These are phyloP conservation scores for Myripristis jacobus DNA, from an alignment of 2,797 vertebrate species.

Conservation along the genomic window DNA sequence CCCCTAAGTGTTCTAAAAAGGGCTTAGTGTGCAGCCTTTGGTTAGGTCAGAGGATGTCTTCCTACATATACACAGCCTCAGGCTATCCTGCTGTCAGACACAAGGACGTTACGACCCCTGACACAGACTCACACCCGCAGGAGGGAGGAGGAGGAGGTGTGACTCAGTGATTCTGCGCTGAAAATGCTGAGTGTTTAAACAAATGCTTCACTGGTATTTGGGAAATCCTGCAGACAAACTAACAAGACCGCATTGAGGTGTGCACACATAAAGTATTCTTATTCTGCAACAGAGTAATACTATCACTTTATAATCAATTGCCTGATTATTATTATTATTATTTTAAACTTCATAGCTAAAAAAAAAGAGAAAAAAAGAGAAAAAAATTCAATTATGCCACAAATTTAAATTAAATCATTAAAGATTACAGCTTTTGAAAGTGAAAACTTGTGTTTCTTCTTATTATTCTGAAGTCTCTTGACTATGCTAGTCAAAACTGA, in stretches of 20 bases:
- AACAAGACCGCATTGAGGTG: slow-evolving; percentile 38
- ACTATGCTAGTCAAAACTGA: neutral
- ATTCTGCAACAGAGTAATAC: too few relatives aligned
- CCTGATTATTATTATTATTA: too few relatives aligned
- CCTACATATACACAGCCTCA: neutral
- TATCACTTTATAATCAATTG: too few relatives aligned
- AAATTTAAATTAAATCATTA: neutral
- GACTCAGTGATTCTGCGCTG: neutral
- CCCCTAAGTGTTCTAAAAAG: slow-evolving; percentile 26
- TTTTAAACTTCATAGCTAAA: too few relatives aligned
- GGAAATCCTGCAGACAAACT: neutral
- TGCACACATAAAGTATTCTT: slow-evolving; percentile 12
- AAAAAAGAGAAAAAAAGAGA: neutral
- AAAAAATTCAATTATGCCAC: neutral
- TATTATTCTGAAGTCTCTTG: neutral
- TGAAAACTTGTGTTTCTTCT: neutral
- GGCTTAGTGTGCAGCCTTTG: slow-evolving; percentile 76
- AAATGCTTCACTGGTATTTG: neutral
- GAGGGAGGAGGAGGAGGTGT: neutral
- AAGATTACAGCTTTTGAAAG: neutral
- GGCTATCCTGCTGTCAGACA: neutral
- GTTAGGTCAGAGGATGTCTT: neutral
- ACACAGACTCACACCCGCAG: neutral
- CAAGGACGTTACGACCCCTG: neutral
- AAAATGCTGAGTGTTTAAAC: neutral